These are phyloP conservation scores for Cranoglanis bouderius DNA, from an alignment of 2,113 vertebrate species.

Conservation along the genomic window DNA sequence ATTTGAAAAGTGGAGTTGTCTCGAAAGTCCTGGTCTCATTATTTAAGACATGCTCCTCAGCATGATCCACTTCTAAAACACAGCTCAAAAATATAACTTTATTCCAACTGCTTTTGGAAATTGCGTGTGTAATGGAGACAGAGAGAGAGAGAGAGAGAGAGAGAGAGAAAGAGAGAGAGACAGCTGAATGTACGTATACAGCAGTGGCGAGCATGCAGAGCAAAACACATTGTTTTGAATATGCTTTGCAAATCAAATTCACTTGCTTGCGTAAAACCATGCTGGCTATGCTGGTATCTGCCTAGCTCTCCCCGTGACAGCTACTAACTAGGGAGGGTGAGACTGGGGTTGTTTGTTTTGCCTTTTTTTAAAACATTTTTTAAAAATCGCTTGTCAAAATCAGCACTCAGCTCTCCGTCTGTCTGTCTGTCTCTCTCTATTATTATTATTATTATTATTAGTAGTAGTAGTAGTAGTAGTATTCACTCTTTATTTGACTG, in stretches of 20 bases:
- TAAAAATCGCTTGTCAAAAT: too few relatives aligned
- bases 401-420: too few relatives aligned
- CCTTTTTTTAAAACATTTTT: too few relatives aligned
- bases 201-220: not conserved
- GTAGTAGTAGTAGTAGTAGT: not conserved
- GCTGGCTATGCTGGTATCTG: not conserved
- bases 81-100: not conserved
- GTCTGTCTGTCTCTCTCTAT: not conserved
- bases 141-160: not conserved
- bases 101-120: not conserved
- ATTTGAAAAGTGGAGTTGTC: not conserved
- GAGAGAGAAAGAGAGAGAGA: not conserved
- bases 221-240: not conserved
- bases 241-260: slow-evolving; percentile 6
- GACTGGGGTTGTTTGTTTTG: not conserved
- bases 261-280: not conserved
- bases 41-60: not conserved
- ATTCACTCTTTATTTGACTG: not conserved
- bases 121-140: not conserved
- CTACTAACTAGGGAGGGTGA: not conserved
- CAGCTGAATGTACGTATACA: too few relatives aligned
- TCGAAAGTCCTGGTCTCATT: not conserved
- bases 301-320: not conserved
- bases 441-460: not conserved
- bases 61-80: not conserved